Percentiles rank a stretch among this genome's conserved stretches.
Conservation (phyloP, 2,888 invertebrate species). For the Heliconius charithonia region DNA sequence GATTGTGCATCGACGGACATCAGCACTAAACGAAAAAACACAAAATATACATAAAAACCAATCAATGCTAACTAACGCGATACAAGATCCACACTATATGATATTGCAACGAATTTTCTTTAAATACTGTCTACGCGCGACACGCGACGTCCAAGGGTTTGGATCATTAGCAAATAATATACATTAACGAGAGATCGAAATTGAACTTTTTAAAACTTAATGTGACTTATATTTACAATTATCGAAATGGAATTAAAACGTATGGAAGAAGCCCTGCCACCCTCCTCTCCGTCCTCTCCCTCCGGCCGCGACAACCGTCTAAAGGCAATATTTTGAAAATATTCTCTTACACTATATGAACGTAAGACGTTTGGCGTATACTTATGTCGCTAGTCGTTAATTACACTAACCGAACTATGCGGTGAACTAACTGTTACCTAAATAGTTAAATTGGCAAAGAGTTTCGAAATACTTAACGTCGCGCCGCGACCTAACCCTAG, state of each 20-base stretch:
- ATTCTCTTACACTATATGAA: constrained; percentile 80
- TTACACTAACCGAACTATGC: constrained; percentile 83
- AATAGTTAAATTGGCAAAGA: constrained; percentile 84
- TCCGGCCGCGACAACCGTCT: constrained; percentile 65
- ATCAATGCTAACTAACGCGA: constrained; percentile 69
- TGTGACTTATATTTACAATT: constrained; percentile 82
- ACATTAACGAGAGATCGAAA: constrained; percentile 84
- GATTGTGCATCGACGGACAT: constrained; percentile 75
- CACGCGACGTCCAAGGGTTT: constrained; percentile 47
- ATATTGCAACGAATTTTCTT: constrained; percentile 80
- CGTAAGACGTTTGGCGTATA: constrained; percentile 84
- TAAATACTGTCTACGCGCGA: constrained; percentile 56
- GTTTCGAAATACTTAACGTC: constrained; percentile 83
- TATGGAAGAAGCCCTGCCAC: constrained; percentile 76
- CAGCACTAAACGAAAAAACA: constrained; percentile 59
- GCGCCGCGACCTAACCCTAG: constrained; percentile 80
- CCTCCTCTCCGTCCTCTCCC: constrained; percentile 45
- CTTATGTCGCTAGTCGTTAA: constrained; percentile 82
- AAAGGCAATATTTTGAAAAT: constrained; percentile 83
- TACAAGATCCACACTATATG: constrained; percentile 69
- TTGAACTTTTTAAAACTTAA: constrained; percentile 80
- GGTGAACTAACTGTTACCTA: constrained; percentile 82
- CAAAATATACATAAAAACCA: constrained; percentile 81
- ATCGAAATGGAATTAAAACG: constrained; percentile 82
- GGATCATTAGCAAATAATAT: constrained; percentile 78